Percentiles rank a stretch among this genome's conserved stretches.
Evolutionary conservation across 37 sponge, comb jelly and placozoan genomes (phyloP).

Genomic region (Halisarca cf. caerulea): DNA sequence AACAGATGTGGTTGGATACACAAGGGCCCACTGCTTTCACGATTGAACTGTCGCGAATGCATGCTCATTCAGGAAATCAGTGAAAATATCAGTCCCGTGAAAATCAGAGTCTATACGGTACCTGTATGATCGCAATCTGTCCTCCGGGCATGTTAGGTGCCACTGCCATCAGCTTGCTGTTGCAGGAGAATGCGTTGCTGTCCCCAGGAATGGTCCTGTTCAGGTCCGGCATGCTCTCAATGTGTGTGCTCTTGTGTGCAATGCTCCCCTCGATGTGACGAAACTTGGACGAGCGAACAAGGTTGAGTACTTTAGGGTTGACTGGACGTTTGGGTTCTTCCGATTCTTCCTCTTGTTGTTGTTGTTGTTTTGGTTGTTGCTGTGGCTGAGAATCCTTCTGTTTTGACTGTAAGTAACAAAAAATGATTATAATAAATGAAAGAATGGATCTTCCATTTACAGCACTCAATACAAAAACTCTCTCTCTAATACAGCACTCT

Average conservation of each 20-base stretch:
- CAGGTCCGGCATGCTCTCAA: slow-evolving; percentile 68
- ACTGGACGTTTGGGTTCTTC: background rate
- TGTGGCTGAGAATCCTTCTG: background rate
- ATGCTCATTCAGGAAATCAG: too few species aligned
- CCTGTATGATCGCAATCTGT: slow-evolving; percentile 81
- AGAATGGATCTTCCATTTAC: too few species aligned
- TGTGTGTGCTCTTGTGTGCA: slow-evolving; percentile 67
- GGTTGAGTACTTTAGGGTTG: slow-evolving; percentile 40
- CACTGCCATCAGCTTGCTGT: slow-evolving; percentile 38
- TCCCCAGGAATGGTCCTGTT: slow-evolving; percentile 72
- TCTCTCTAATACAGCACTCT: too few species aligned
- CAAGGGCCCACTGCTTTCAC: too few species aligned
- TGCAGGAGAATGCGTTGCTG: slow-evolving; percentile 67
- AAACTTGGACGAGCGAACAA: slow-evolving; percentile 78
- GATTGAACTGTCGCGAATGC: too few species aligned
- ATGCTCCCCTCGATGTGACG: slow-evolving; percentile 72
- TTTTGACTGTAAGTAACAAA: background rate
- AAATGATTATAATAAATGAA: too few species aligned
- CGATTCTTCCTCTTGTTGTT: background rate
- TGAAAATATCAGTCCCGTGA: too few species aligned
- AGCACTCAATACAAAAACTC: too few species aligned
- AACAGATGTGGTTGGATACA: too few species aligned
- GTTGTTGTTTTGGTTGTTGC: background rate
- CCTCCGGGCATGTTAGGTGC: slow-evolving; percentile 70
- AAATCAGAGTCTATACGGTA: slow-evolving; percentile 1